Conservation (phyloP, 2,797 vertebrate genomes). For the Pseudochaenichthys georgianus region DNA sequence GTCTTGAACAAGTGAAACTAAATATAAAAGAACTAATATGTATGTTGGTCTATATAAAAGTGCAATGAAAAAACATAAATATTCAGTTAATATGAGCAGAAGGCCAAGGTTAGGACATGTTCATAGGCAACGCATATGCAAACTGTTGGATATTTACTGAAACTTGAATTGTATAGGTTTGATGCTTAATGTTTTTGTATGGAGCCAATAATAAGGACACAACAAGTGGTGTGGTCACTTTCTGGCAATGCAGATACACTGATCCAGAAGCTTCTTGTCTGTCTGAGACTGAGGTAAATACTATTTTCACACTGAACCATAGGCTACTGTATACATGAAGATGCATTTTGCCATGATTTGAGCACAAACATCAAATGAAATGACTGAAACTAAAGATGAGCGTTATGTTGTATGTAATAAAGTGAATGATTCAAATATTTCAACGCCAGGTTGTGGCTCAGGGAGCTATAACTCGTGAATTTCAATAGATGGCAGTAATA, state of each 20-base stretch:
- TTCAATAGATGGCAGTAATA: conserved; percentile 57
- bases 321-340: too few species aligned
- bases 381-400: not conserved
- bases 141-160: too few species aligned
- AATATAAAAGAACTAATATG: not conserved
- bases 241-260: too few species aligned
- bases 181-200: too few species aligned
- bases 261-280: not conserved
- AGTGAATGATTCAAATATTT: not conserved
- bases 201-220: too few species aligned
- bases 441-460: too few species aligned
- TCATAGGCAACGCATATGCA: too few species aligned
- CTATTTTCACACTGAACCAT: not conserved
- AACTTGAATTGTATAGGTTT: too few species aligned
- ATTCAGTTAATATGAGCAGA: not conserved
- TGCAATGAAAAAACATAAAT: too few species aligned
- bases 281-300: not conserved
- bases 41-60: too few species aligned
- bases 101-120: too few species aligned
- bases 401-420: not conserved
- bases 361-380: not conserved
- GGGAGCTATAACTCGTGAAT: not conserved
- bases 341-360: not conserved
- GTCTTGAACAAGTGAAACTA: not conserved
- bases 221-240: not conserved